Base-by-base conservation (phyloP, 2,113 vertebrate genomes). In the Onychostruthus taczanowskii region DNA sequence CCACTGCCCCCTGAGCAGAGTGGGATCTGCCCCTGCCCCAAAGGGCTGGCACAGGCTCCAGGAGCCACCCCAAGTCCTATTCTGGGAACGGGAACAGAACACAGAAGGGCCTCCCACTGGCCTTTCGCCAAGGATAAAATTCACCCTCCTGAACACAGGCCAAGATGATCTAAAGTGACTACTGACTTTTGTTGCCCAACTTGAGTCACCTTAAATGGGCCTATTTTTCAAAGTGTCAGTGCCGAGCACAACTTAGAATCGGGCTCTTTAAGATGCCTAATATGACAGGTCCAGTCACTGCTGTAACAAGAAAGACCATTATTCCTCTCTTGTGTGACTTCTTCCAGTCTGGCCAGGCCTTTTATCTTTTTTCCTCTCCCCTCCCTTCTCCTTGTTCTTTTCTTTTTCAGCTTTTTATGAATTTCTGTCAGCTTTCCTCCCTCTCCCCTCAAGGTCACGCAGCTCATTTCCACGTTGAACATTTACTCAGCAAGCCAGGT, bases 401-500 rank as follows among this genome's bases (percentile, higher is more conserved):
- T 58, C 80, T 94, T 96, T 95, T 92, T 69, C 84, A 93, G 90
- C 75, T 97, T 97, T 96, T 96, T 90, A 87, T 74, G 67, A 93
- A 93, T 94, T 94, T 83, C 78, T 90, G 69, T 82, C 78, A 84
- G 75, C 93, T 70, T 76, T 74, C 91, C 89, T 85, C 44, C 66
- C 55, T 63, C 68, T 68, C 77, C 93, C 41, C 66, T 97, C 98
- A 99, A 99, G 99, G 99, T 99, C 98, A 98, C 74, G 73, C 96
- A 35, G 96, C 97, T 94, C 97, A 96, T 98, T 98, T 98, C 95
- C 98, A 97, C 73, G 87, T 97, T 96, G 97, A 97, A 94, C 98
- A 98, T 99, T 99, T 99, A 98, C 98, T 98, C 98, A 98, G 97
- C 70, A 55, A 97, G 94, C 98, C 97, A 98, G 98, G 98, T 98